These are phyloP conservation scores for Sebastolobus alascanus DNA, from an alignment of 2,797 vertebrate genomes.

Conservation along the genomic window DNA sequence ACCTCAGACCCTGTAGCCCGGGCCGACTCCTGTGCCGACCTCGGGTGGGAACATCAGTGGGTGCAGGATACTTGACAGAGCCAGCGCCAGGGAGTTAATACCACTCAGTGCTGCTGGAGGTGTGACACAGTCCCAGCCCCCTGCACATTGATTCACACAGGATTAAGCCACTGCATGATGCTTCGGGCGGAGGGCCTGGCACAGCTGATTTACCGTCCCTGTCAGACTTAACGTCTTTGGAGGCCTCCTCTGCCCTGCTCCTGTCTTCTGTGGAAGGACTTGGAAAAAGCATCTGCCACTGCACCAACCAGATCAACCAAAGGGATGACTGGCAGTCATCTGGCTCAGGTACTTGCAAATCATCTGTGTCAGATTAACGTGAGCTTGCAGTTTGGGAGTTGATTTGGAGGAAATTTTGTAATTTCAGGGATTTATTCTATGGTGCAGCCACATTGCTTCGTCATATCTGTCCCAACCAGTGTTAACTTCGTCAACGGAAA, in stretches of 20 bases:
- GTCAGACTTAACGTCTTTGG: slow-evolving; percentile 78
- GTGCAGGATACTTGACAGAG: slow-evolving; percentile 56
- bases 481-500: not conserved
- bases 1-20: slow-evolving; percentile 56
- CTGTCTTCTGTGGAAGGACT: slow-evolving; percentile 47
- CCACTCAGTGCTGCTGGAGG: slow-evolving; percentile 61
- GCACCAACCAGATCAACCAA: slow-evolving; percentile 66
- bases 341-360: slow-evolving; percentile 75
- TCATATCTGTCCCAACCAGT: not conserved
- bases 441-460: not conserved
- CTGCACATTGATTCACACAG: slow-evolving; percentile 71
- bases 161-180: slow-evolving; percentile 78
- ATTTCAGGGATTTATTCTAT: not conserved
- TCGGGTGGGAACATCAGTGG: slow-evolving; percentile 55
- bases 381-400: not conserved
- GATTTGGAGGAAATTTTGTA: not conserved
- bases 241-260: slow-evolving; percentile 61
- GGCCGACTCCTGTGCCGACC: slow-evolving; percentile 52
- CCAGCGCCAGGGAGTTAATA: slow-evolving; percentile 61
- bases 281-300: slow-evolving; percentile 52
- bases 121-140: slow-evolving; percentile 76
- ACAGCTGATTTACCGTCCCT: slow-evolving; percentile 74
- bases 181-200: slow-evolving; percentile 71
- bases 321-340: slow-evolving; percentile 78
- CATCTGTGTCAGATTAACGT: not conserved